Percentiles rank a stretch among this genome's conserved stretches.
Conservation (phyloP, 2,888 invertebrate species). For the Drosophila fulvimacula region DNA sequence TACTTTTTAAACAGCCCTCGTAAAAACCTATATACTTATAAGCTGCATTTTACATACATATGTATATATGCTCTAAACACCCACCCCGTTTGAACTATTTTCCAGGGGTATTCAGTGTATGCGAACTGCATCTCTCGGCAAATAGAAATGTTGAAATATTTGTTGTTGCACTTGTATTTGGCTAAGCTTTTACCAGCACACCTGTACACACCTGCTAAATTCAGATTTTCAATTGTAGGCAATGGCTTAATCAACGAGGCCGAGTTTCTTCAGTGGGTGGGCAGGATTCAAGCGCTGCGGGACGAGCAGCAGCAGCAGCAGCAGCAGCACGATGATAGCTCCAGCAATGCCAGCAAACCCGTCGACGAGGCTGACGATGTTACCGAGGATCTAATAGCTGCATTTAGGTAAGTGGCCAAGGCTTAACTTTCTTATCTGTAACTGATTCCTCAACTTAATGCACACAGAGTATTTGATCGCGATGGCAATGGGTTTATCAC, state of each 20-base stretch:
- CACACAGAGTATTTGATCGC: slow-evolving; percentile 91
- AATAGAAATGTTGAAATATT: slow-evolving; percentile 20
- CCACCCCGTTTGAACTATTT: background rate
- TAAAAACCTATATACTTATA: background rate
- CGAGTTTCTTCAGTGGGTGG: slow-evolving; percentile 92
- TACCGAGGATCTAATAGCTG: slow-evolving; percentile 92
- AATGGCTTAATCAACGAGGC: slow-evolving; percentile 91
- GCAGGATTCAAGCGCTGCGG: slow-evolving; percentile 89
- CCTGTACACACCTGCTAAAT: slow-evolving; percentile 19
- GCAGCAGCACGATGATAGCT: slow-evolving; percentile 82
- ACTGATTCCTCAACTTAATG: background rate
- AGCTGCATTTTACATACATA: background rate
- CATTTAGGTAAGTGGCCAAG: slow-evolving; percentile 88
- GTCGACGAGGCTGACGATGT: slow-evolving; percentile 87
- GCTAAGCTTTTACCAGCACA: slow-evolving; percentile 21
- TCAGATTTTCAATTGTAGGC: slow-evolving; percentile 85
- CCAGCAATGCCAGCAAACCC: slow-evolving; percentile 79
- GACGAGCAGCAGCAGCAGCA: slow-evolving; percentile 85
- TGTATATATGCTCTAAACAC: background rate
- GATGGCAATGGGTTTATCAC: slow-evolving; percentile 96
- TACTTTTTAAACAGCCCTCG: background rate
- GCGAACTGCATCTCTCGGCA: background rate
- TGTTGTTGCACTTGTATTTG: slow-evolving; percentile 35
- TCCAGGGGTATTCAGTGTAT: too few species aligned
- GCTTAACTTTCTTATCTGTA: background rate